Base-by-base conservation (phyloP, 2,888 invertebrate genomes). In the Liopterus haemorrhoidalis region DNA sequence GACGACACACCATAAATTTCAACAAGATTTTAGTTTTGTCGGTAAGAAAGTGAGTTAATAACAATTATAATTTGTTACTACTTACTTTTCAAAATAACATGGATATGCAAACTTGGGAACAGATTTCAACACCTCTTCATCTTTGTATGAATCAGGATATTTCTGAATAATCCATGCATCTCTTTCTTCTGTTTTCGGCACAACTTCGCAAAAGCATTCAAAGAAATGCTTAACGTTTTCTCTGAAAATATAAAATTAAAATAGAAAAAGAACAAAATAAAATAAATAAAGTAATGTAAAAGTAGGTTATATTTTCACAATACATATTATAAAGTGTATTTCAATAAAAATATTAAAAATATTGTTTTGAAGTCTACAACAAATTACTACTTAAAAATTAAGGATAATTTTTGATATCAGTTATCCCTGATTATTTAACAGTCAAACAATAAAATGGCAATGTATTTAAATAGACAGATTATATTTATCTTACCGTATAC, bases 51-150 rank as follows among this genome's bases (percentile, higher is more conserved):
- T n/a, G 19, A 11, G 27, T 19, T 9, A n/a, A 30, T 25, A n/a
- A 16, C 12, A 22, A 21, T 9, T 9, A 18, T 15, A 11, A 8
- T 16, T 16, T 15, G n/a, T n/a, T n/a, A n/a, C n/a, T 50, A 78
- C 76, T 71, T 69, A 87, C 88, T 82, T 82, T 66, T 81, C 79
- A 63, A 84, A 76, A 62, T 81, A 78, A 65, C 85, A 87, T 11
- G 88, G 93, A 73, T 88, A 94, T 57, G 90, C 86, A 74, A 94
- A 94, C 70, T 90, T 86, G 31, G 92, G 89, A 59, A 93, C 83
- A 60, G 85, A 82, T 66, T 82, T 85, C 46, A 94, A 73, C 54
- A 91, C 82, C 66, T 88, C 89, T 66, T 85, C 80, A 70, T 91
- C 87, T 61, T 78, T 80, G 66, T 84, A 92, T 48, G 76, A 75